phyloP scores from a whole-genome alignment of 2,797 vertebrate species.

The Sebastes taczanowskii region DNA sequence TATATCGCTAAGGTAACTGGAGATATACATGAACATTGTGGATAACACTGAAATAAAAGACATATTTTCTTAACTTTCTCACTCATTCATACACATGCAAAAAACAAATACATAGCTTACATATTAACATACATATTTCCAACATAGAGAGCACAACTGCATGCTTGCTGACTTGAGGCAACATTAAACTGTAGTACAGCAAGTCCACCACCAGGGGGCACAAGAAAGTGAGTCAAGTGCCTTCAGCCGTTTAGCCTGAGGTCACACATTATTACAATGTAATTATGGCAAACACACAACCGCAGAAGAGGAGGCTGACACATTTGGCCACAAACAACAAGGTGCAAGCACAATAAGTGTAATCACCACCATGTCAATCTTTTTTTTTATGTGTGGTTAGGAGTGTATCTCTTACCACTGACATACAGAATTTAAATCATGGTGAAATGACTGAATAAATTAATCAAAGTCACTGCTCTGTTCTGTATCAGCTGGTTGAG shows the following conservation, averaged over 20 bases:
- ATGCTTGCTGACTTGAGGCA: background rate
- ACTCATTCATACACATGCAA: background rate
- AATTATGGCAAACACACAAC: background rate
- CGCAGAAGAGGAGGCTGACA: background rate
- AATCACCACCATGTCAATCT: background rate
- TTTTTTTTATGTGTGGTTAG: background rate
- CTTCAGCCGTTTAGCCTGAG: conserved; percentile 6
- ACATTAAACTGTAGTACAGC: conserved; percentile 33
- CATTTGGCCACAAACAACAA: background rate
- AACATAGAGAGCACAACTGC: background rate
- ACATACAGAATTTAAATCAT: background rate
- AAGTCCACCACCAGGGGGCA: conserved; percentile 62
- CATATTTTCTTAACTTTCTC: conserved; percentile 5
- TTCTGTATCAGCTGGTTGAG: background rate
- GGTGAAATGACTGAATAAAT: background rate
- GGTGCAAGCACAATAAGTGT: background rate
- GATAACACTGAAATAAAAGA: conserved; percentile 47
- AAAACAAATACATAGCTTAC: background rate
- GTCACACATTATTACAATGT: conserved; percentile 20
- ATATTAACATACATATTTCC: background rate
- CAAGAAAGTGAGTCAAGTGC: conserved; percentile 26
- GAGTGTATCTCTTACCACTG: background rate
- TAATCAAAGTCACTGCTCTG: background rate
- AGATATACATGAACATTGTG: conserved; percentile 69
- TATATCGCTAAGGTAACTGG: conserved; percentile 83